Evolutionary conservation across 2,113 vertebrate species (phyloP).

Genomic region (Rafetus swinhoei): DNA sequence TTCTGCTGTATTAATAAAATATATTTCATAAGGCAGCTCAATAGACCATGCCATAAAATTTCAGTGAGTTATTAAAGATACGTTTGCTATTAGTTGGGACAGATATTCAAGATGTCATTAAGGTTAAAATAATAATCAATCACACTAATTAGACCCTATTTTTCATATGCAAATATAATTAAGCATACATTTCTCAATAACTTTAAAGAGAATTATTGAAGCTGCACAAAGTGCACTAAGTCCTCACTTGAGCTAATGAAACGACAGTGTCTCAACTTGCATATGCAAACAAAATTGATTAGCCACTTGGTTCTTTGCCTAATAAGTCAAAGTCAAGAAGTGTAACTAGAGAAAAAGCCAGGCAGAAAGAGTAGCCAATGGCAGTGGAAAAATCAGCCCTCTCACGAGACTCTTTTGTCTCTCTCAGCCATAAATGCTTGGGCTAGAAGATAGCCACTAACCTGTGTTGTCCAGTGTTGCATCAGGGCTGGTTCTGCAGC

Average conservation of each 20-base stretch:
- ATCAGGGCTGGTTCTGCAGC: background rate
- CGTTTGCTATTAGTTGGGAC: constrained; percentile 81
- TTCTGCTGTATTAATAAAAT: constrained; percentile 83
- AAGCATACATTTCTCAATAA: constrained; percentile 82
- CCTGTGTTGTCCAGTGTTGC: background rate
- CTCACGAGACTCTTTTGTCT: rapidly evolving
- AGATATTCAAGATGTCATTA: constrained; percentile 86
- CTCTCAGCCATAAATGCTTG: background rate
- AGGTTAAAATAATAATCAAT: constrained; percentile 89
- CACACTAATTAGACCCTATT: constrained; percentile 86
- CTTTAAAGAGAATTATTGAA: constrained; percentile 82
- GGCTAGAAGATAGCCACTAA: background rate
- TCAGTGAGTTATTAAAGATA: constrained; percentile 82
- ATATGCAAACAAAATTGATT: constrained; percentile 75
- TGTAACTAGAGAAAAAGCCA: background rate
- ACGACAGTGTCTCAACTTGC: constrained; percentile 48
- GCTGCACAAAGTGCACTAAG: constrained; percentile 52
- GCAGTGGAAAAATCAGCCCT: background rate
- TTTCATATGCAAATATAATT: constrained; percentile 89
- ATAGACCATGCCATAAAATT: constrained; percentile 77
- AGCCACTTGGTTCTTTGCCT: background rate
- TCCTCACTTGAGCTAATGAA: constrained; percentile 75
- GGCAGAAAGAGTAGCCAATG: background rate
- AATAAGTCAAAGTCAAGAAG: background rate
- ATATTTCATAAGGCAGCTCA: constrained; percentile 79